Conservation (phyloP, 2,888 invertebrate species). For the Acheta domesticus region DNA sequence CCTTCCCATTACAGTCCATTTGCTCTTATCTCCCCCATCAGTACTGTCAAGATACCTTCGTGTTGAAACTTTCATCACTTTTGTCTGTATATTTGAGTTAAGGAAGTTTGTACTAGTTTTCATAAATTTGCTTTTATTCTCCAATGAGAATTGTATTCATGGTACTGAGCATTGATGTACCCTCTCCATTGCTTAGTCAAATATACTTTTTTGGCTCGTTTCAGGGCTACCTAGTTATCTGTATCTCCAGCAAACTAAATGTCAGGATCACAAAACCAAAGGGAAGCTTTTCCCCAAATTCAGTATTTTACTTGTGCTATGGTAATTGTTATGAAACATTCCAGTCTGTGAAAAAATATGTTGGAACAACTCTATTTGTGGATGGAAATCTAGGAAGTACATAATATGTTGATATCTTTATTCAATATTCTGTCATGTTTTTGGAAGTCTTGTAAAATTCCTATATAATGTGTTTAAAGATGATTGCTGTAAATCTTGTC, state of each 20-base stretch:
- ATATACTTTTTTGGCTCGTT: not conserved
- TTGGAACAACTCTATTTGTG: conserved; percentile 33
- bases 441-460: conserved; percentile 30
- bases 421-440: conserved; percentile 30
- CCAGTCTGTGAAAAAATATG: conserved; percentile 29
- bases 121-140: too few species aligned
- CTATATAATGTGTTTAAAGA: conserved; percentile 28
- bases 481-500: conserved; percentile 24
- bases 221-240: conserved; percentile 28
- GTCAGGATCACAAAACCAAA: conserved; percentile 30
- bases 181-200: too few species aligned
- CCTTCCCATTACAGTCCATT: too few species aligned
- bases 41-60: too few species aligned
- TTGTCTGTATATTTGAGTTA: too few species aligned
- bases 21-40: too few species aligned
- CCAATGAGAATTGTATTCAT: too few species aligned
- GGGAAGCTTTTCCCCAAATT: conserved; percentile 29
- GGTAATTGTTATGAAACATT: conserved; percentile 35
- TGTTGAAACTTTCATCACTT: too few species aligned
- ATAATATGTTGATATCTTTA: conserved; percentile 30
- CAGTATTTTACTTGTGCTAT: conserved; percentile 34
- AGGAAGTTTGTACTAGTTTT: too few species aligned
- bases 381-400: conserved; percentile 28
- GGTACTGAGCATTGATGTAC: too few species aligned
- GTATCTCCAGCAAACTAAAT: conserved; percentile 27